Evolutionary conservation across 2,113 vertebrate species (phyloP), one percentile per base, ranked within the genome.

Genomic region (Ctenomys sociabilis): DNA sequence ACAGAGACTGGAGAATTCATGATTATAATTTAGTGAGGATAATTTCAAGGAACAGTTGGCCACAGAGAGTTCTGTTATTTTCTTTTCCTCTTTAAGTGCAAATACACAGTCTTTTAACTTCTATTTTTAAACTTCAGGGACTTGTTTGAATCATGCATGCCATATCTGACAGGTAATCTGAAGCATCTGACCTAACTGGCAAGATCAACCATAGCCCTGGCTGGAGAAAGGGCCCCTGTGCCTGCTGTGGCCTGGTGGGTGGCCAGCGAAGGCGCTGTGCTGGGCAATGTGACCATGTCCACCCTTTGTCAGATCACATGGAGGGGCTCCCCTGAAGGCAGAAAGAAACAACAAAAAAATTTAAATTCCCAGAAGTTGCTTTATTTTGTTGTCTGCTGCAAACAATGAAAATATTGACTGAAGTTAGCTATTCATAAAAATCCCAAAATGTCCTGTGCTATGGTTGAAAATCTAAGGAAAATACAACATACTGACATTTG

Each of bases 21-120:
- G 95, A 98, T 98, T 98, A 96, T 98, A 98, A 99, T 99, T 98
- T 98, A 98, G 97, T 95, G 96, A 96, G 98, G 98, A 98, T 98
- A 98, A 99, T 99, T 99, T 99, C 96, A 99, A 99, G 98, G 98
- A 97, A 64, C 64, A 84, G 96, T 61, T 92, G 70, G 95, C 94
- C 87, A 26, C 95, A 81, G 85, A 54, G 92, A 90, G 85, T 95
- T 97, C 95, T 96, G 95, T 90, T 90, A 40, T 63, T 66, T 96
- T 97, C 96, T 95, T 97, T 96, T 94, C 80, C 94, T 92, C 97
- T 97, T 96, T 93, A 93, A 95, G 83, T 96, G 97, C 2, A 95
- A 88, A 92, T 95, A 92, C 84, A 97, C 96, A 96, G 95, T 97
- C 98, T 97, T 97, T 24, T 72, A 88, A 17, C 0, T 90, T 88